Percentiles rank a stretch among this genome's conserved stretches.
Conservation (phyloP, 2,797 vertebrate genomes). For the Chelmon rostratus region DNA sequence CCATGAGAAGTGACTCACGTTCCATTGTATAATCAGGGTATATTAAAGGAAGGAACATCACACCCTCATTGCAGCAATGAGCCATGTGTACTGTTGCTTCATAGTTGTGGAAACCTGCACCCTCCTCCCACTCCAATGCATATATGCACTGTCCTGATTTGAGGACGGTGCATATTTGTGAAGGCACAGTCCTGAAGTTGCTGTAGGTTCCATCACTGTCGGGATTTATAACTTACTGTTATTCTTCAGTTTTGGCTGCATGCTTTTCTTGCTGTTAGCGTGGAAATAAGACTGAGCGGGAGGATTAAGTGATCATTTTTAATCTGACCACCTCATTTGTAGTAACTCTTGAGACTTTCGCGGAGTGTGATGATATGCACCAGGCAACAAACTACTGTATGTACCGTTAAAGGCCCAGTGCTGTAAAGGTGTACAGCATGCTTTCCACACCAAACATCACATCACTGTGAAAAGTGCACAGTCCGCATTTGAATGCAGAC, state of each 20-base stretch:
- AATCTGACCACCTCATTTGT: conserved; percentile 4
- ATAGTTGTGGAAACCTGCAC: conserved; percentile 55
- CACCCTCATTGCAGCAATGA: conserved; percentile 82
- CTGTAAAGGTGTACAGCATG: not conserved
- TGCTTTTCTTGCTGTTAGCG: not conserved
- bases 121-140: conserved; percentile 43
- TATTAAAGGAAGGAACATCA: conserved; percentile 85
- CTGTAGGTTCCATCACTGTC: not conserved
- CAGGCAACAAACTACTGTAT: not conserved
- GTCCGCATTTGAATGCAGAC: conserved; percentile 41
- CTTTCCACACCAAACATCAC: conserved; percentile 11
- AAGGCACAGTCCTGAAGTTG: conserved; percentile 5
- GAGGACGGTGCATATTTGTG: not conserved
- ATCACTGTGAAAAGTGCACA: conserved; percentile 31
- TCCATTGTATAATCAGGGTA: conserved; percentile 80
- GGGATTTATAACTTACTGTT: not conserved
- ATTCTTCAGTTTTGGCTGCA: conserved; percentile 4
- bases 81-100: conserved; percentile 61
- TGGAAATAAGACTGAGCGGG: not conserved
- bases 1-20: conserved; percentile 77
- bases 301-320: not conserved
- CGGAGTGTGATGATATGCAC: not conserved
- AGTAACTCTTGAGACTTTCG: conserved; percentile 7
- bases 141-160: conserved; percentile 19
- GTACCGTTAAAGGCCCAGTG: not conserved